Evolutionary conservation across 2,888 invertebrate genomes (phyloP), one percentile per base, ranked within the genome.

Genomic region (Drosophila affinis): DNA sequence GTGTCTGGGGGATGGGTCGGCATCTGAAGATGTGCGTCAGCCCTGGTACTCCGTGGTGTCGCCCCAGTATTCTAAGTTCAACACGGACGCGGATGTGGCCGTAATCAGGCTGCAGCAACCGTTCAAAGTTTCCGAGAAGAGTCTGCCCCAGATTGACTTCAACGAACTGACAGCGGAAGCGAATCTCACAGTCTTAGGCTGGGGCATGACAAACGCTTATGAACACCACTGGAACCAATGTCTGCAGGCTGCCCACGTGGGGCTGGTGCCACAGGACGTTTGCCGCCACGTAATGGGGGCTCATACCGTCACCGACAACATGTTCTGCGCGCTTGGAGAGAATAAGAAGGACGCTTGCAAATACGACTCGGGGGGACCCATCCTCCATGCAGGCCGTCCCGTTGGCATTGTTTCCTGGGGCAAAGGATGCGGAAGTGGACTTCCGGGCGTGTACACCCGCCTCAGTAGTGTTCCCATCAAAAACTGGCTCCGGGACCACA

Each of bases 401-500:
- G 73, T 90, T 94, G 96, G 96, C 21, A 93, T 96, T 2, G 96
- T 96, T 0, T 96, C 96, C 0, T 90, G 84, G 81, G 90, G 89
- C 10, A 24, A 60, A 18, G 82, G 83, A 0, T 91, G 90, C 64
- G 91, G 83, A n/a, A 67, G 68, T 76, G 94, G 95, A 0, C 94
- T 93, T 79, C 96, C 96, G 0, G 96, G 96, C 0, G 96, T 97
- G 5, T 96, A 96, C 90, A 93, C 95, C 0, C 92, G 96, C 58
- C 95, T 96, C 0, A 78, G 74, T 32, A 79, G 77, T 29, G 27
- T 64, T 1, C 0, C n/a, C 6, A 76, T 84, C 21, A 61, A 62
- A 0, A 59, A 27, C 14, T 73, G 62, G n/a, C 18, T 84, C 0
- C 78, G 79, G 27, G 3, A 3, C 21, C 21, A 21, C 21, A 21